Evolutionary conservation across 30 jellyfish, hydroid and myxozoan genomes (phyloP).

Genomic region (Turritopsis dohrnii): DNA sequence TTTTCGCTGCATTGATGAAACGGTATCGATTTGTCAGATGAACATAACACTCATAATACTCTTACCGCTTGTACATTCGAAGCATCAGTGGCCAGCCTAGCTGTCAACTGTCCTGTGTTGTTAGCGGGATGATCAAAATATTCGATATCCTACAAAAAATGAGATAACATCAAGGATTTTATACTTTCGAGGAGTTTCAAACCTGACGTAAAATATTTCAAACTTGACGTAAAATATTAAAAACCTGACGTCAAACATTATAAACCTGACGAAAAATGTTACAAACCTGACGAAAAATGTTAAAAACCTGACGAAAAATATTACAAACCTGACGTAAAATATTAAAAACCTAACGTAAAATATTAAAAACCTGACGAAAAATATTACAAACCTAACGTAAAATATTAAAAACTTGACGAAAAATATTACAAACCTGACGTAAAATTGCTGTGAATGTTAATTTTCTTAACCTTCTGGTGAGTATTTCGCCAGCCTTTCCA

Average conservation of each 20-base stretch:
- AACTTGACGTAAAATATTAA: too few species aligned
- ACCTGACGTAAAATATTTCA: conserved; percentile 41
- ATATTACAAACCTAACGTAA: too few species aligned
- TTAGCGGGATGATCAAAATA: conserved; percentile 63
- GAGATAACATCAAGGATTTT: neutral
- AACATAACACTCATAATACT: neutral
- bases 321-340: too few species aligned
- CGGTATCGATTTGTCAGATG: too few species aligned
- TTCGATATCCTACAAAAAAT: conserved; percentile 52
- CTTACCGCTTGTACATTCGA: conserved; percentile 84
- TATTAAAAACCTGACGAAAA: too few species aligned
- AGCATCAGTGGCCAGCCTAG: conserved; percentile 86
- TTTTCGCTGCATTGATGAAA: too few species aligned
- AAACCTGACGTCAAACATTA: too few species aligned
- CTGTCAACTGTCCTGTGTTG: conserved; percentile 74
- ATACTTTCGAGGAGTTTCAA: neutral
- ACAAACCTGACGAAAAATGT: too few species aligned
- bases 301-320: too few species aligned
- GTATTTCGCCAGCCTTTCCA: conserved; percentile 76
- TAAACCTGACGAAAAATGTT: too few species aligned
- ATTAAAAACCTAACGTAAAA: too few species aligned
- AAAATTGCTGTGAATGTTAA: conserved; percentile 58
- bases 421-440: conserved; percentile 80
- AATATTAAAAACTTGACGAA: too few species aligned
- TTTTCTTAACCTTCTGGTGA: conserved; percentile 67